These are phyloP conservation scores for Glaucomys volans DNA, from an alignment of 2,113 vertebrate species.

Conservation along the genomic window DNA sequence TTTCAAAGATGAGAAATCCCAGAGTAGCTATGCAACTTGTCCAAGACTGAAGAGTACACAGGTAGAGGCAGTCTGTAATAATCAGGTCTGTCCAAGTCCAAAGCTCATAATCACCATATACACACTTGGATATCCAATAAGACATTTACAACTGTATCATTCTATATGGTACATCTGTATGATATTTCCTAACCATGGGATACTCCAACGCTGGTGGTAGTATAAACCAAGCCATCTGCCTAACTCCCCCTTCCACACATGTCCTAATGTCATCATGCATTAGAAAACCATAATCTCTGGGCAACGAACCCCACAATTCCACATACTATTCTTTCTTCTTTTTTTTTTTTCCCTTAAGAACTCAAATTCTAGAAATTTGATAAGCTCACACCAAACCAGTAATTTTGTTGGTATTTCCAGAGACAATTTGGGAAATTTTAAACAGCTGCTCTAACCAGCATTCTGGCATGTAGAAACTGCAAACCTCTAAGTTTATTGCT, in stretches of 20 bases:
- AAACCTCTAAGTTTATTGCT: neutral
- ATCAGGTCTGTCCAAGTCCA: neutral
- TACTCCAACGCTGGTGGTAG: neutral
- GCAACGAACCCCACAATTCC: neutral
- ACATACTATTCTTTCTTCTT: neutral
- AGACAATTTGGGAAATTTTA: slow-evolving; percentile 4
- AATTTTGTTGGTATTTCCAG: slow-evolving; percentile 30
- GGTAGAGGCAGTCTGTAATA: neutral
- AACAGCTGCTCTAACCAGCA: slow-evolving; percentile 35
- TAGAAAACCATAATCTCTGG: slow-evolving; percentile 14
- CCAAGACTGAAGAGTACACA: neutral
- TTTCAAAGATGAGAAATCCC: slow-evolving; percentile 25
- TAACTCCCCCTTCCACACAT: neutral
- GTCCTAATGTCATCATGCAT: neutral
- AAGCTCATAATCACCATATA: neutral
- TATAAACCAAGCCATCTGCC: slow-evolving; percentile 7
- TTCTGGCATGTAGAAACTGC: neutral
- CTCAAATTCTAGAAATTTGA: slow-evolving; percentile 62
- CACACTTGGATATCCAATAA: neutral
- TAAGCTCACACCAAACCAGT: slow-evolving; percentile 50
- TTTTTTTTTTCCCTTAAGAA: neutral
- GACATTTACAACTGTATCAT: neutral
- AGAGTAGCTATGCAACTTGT: neutral
- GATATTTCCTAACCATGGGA: neutral
- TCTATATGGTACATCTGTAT: neutral